Evolutionary conservation across 2,113 vertebrate species (phyloP).

Genomic region (Meleagris gallopavo): DNA sequence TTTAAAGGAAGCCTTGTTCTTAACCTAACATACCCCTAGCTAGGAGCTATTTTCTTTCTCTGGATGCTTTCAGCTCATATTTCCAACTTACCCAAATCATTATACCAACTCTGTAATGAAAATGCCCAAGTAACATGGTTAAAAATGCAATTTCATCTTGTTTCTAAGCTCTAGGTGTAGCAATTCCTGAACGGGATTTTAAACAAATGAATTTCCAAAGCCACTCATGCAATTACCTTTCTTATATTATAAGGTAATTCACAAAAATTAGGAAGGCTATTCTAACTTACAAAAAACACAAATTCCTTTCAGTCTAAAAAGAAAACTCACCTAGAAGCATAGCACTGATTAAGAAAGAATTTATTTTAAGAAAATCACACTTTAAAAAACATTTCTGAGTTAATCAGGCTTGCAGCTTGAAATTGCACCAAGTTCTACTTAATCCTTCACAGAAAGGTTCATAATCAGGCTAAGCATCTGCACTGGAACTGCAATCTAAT

Average conservation of each 20-base stretch:
- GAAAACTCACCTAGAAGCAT: background rate
- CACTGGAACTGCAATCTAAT: background rate
- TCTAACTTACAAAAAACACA: background rate
- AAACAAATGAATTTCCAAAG: background rate
- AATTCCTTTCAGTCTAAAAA: background rate
- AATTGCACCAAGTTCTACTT: background rate
- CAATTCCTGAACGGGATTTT: background rate
- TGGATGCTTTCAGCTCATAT: background rate
- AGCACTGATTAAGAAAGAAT: background rate
- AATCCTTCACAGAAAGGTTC: background rate
- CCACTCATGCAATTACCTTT: background rate
- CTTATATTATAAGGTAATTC: background rate
- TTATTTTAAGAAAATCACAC: background rate
- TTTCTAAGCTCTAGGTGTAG: background rate
- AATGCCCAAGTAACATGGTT: background rate
- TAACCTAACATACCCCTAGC: background rate
- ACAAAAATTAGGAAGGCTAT: background rate
- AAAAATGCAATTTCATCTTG: background rate
- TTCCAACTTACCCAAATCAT: background rate
- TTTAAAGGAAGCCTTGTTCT: background rate
- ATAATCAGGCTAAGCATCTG: background rate
- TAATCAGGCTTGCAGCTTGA: background rate
- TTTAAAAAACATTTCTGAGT: background rate
- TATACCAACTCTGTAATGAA: background rate
- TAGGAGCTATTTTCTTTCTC: background rate